Evolutionary conservation across 2,888 invertebrate genomes (phyloP).

Genomic region (Drosophila incognita): DNA sequence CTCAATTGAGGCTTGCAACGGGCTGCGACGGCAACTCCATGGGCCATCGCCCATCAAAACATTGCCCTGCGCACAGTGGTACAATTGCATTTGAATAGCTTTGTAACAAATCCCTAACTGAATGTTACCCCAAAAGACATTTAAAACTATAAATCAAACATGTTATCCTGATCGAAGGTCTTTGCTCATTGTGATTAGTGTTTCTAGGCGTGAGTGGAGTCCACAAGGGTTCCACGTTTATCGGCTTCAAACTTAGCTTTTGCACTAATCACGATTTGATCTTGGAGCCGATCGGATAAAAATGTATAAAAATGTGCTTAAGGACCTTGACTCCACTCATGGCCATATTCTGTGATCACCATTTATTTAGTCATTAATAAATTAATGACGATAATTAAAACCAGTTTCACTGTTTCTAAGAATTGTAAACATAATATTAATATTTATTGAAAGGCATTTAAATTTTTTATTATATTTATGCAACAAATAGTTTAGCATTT

Average conservation of each 20-base stretch:
- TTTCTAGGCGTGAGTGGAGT: neutral
- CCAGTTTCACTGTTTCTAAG: neutral
- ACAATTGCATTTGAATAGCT: no score
- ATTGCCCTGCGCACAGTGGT: slow-evolving; percentile 37
- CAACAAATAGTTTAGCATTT: neutral
- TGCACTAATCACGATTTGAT: neutral
- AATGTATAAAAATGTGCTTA: neutral
- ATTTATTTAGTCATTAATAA: neutral
- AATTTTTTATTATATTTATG: neutral
- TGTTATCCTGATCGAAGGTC: neutral
- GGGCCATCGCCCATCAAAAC: slow-evolving; percentile 60
- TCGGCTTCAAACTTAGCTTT: neutral
- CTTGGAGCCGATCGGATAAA: neutral
- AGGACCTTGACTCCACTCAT: neutral
- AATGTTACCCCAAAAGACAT: neutral
- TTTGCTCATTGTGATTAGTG: neutral
- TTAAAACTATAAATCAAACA: no score
- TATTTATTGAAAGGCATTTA: neutral
- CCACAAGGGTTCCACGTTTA: neutral
- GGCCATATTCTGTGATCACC: neutral
- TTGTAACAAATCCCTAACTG: neutral
- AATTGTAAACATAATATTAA: neutral
- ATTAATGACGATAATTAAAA: neutral
- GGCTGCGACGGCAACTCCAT: slow-evolving; percentile 13
- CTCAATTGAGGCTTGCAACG: slow-evolving; percentile 67